Percentiles rank a stretch among this genome's conserved stretches.
These are phyloP conservation scores for Damaliscus lunatus DNA, from an alignment of 2,113 vertebrate genomes.

Conservation along the genomic window DNA sequence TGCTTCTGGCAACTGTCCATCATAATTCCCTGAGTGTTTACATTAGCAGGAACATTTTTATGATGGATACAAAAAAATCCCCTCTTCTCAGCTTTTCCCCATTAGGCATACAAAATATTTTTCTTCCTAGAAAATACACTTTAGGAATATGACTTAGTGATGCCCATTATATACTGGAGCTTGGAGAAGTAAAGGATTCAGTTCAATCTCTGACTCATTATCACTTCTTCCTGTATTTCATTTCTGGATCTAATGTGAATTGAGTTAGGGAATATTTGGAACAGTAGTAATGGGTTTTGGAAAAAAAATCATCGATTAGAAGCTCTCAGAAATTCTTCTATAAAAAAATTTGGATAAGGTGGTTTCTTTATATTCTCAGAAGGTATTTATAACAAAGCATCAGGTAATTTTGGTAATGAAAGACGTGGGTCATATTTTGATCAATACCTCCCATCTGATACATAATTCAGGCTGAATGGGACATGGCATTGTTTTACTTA, in stretches of 20 bases:
- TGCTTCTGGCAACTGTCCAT: constrained; percentile 79
- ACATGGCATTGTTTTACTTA: constrained; percentile 67
- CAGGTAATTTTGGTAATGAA: constrained; percentile 61
- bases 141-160: neutral
- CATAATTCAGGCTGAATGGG: constrained; percentile 60
- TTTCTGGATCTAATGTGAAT: constrained; percentile 34
- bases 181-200: constrained; percentile 39
- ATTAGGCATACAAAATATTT: constrained; percentile 47
- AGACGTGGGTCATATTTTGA: constrained; percentile 54
- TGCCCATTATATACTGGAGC: constrained; percentile 8
- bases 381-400: constrained; percentile 62
- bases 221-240: constrained; percentile 43
- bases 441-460: constrained; percentile 53
- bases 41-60: constrained; percentile 64
- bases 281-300: constrained; percentile 21
- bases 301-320: constrained; percentile 1
- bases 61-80: constrained; percentile 49
- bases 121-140: constrained; percentile 32
- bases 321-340: constrained; percentile 32
- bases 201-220: neutral
- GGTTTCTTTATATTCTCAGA: constrained; percentile 25
- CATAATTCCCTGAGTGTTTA: constrained; percentile 69
- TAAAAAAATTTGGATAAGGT: constrained; percentile 52
- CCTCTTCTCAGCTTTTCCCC: neutral
- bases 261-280: constrained; percentile 55